Base-by-base conservation (phyloP, 2,888 invertebrate species). In the Lymantria dispar region DNA sequence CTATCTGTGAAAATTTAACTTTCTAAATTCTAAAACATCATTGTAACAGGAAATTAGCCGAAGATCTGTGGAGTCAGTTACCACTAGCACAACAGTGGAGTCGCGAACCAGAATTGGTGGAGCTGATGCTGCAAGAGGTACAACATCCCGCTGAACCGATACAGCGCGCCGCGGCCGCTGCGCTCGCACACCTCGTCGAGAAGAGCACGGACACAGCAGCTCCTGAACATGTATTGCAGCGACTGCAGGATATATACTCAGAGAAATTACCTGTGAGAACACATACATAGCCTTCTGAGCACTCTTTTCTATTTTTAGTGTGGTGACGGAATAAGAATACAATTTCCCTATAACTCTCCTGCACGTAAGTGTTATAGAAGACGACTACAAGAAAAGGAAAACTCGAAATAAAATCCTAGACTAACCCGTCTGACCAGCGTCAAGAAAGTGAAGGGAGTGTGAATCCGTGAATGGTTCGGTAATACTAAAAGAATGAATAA, bases 91-190 rank as follows among this genome's bases (percentile, higher is more conserved):
- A 73, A 50, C 65, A 71, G 46, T 78, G 78, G 78, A 62, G 74
- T 49, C 65, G 68, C 47, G 72, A 75, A 58, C 85, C 86, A 37
- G 77, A 85, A 43, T 79, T 95, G 29, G 86, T 92, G 62, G 87
- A 92, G 43, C 90, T 93, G 62, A 73, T 95, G 53, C 92, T 96
- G 65, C 78, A 80, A 14, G 96, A 97, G 78, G 92, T 96, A 38
- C 95, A 95, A 64, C 97, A 98, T 85, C 94, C 96, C 0, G 95
- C 96, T 44, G 94, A 95, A 68, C 94, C 95, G 47, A 93, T 98
- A 46, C 96, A 98, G 78, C 94, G 94, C 60, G 95, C 98, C 1
- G 95, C 97, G 0, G 96, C 98, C 0, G 89, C 93, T 54, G 96
- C 98, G 8, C 87, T 98, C 46, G 95, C 96, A 0, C 92, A 94